Conservation (phyloP, 2,888 invertebrate species). For the Unio delphinus region DNA sequence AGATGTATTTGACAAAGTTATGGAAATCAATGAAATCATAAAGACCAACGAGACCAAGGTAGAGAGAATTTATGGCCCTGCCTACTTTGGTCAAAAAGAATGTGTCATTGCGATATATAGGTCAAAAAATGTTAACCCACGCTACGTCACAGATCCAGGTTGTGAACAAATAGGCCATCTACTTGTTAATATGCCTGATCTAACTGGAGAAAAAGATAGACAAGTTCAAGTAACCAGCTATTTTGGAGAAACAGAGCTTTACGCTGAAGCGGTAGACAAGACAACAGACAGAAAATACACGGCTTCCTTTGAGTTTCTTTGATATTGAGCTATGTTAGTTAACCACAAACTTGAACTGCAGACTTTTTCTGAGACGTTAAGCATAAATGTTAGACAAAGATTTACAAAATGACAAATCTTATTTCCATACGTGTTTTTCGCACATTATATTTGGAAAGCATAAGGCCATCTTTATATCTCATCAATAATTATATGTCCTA, state of each 20-base stretch:
- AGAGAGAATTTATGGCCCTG: background rate
- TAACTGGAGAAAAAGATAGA: background rate
- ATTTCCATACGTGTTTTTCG: too few species aligned
- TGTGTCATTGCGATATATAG: background rate
- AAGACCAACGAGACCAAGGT: background rate
- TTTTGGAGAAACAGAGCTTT: conserved; percentile 1
- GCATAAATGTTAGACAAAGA: too few species aligned
- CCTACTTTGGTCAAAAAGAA: background rate
- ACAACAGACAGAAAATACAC: background rate
- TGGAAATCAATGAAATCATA: background rate
- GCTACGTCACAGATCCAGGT: conserved; percentile 4
- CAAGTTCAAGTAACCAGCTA: background rate
- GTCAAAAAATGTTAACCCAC: background rate
- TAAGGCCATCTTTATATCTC: too few species aligned
- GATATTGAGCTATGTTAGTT: too few species aligned
- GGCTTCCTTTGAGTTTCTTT: background rate
- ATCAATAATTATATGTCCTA: too few species aligned
- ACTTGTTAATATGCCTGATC: background rate
- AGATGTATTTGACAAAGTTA: background rate
- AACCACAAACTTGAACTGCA: too few species aligned
- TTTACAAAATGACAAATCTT: too few species aligned
- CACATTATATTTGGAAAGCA: too few species aligned
- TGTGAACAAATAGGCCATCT: background rate
- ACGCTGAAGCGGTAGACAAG: conserved; percentile 2
- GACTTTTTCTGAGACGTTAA: too few species aligned